Percentiles rank a stretch among this genome's conserved stretches.
These are phyloP conservation scores for Poeciliopsis turrubarensis DNA, from an alignment of 2,113 vertebrate species.

Conservation along the genomic window DNA sequence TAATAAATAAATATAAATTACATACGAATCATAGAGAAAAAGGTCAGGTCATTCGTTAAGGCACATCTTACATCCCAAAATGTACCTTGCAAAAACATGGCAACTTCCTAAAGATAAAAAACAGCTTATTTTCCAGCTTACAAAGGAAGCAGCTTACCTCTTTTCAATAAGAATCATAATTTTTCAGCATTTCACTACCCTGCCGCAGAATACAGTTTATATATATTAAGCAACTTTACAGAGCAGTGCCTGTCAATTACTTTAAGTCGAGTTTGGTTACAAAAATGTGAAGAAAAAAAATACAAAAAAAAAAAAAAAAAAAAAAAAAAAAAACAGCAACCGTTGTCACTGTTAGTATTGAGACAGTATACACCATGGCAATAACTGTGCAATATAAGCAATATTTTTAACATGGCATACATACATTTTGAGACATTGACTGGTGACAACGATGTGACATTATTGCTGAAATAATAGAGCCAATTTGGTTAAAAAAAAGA, in stretches of 20 bases:
- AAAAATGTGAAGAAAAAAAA: not conserved
- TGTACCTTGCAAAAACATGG: constrained; percentile 73
- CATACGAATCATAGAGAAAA: constrained; percentile 68
- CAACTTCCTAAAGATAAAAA: constrained; percentile 67
- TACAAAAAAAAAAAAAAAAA: constrained; percentile 6
- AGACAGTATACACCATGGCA: constrained; percentile 47
- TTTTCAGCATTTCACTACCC: constrained; percentile 71
- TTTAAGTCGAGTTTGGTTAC: constrained; percentile 42
- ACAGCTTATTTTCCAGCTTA: constrained; percentile 67
- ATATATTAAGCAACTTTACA: constrained; percentile 62
- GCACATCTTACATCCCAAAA: constrained; percentile 76
- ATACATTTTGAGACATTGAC: constrained; percentile 31
- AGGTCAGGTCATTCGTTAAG: constrained; percentile 76
- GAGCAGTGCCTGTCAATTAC: constrained; percentile 54
- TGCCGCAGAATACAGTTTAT: constrained; percentile 63
- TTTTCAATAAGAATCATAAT: constrained; percentile 60
- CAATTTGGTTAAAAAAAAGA: constrained; percentile 60
- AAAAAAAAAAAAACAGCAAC: constrained; percentile 12
- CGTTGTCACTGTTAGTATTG: constrained; percentile 41
- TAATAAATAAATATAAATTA: constrained; percentile 87
- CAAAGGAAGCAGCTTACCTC: constrained; percentile 65
- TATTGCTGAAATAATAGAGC: constrained; percentile 60
- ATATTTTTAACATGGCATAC: constrained; percentile 35
- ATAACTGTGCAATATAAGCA: constrained; percentile 62
- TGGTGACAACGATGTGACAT: constrained; percentile 25